A percentile compares a stretch with the other conserved stretches of the same genome.
Conservation (phyloP, 2,113 vertebrate species). For the Crotophaga sulcirostris region DNA sequence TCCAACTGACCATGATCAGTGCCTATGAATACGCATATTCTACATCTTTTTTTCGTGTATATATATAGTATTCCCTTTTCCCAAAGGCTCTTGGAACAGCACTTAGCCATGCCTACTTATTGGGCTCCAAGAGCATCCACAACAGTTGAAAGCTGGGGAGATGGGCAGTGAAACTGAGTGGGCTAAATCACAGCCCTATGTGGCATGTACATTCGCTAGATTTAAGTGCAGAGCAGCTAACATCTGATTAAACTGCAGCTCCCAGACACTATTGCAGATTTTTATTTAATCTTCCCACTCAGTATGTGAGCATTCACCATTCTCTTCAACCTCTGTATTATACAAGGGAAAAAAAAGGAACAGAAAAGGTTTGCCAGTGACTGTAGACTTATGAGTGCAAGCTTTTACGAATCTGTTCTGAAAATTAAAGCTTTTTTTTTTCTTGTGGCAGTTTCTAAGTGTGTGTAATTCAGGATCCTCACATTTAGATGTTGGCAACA, state of each 20-base stretch:
- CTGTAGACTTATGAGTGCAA: background rate
- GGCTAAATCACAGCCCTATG: background rate
- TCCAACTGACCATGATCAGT: background rate
- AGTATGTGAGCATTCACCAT: background rate
- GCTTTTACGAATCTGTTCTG: background rate
- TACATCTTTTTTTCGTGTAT: background rate
- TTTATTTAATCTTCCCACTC: conserved; percentile 55
- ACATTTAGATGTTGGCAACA: conserved; percentile 31
- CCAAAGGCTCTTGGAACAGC: background rate
- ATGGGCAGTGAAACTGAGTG: background rate
- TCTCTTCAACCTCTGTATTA: background rate
- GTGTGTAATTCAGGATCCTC: conserved; percentile 10
- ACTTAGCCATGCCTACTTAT: background rate
- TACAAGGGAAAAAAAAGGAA: background rate
- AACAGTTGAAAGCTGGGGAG: background rate
- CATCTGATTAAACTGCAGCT: conserved; percentile 11
- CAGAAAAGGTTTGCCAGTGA: background rate
- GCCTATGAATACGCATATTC: background rate
- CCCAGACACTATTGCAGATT: background rate
- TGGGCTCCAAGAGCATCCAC: background rate
- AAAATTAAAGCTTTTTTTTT: conserved; percentile 30
- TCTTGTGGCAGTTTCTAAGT: conserved; percentile 11
- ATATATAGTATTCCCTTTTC: background rate
- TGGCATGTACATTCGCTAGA: background rate
- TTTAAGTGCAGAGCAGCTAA: background rate